Conservation (phyloP, 2,113 vertebrate genomes). For the Ascaphus truei region DNA sequence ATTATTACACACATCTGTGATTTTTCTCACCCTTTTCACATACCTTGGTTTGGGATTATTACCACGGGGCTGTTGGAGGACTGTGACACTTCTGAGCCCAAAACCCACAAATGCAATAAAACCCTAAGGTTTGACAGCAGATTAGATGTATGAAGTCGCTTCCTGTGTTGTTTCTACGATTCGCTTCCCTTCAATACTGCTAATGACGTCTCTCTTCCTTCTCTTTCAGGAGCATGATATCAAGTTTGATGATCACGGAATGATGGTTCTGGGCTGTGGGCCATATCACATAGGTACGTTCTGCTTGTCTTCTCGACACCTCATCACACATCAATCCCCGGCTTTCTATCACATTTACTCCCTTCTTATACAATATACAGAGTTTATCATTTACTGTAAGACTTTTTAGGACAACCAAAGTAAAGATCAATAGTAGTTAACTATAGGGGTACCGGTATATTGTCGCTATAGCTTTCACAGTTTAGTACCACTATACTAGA, state of each 20-base stretch:
- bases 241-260: slow-evolving; percentile 81
- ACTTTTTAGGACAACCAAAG: no score
- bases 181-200: not conserved
- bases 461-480: no score
- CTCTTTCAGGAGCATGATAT: slow-evolving; percentile 83
- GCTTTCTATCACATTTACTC: no score
- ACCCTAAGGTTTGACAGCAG: not conserved
- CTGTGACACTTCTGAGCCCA: not conserved
- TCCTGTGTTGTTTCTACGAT: slow-evolving; percentile 9
- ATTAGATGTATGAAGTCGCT: not conserved
- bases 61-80: not conserved
- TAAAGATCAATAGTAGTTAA: no score
- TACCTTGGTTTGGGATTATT: no score
- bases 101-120: slow-evolving; percentile 1
- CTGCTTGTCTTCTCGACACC: slow-evolving; percentile 31
- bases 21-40: no score
- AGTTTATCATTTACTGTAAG: not conserved
- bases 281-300: slow-evolving; percentile 92
- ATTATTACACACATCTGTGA: no score
- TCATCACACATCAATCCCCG: no score
- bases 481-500: no score
- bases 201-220: not conserved
- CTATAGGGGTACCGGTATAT: no score
- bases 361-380: no score
- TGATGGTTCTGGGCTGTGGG: slow-evolving; percentile 93